Evolutionary conservation across 2,888 invertebrate species (phyloP).

Genomic region (Cylindroiulus punctatus): DNA sequence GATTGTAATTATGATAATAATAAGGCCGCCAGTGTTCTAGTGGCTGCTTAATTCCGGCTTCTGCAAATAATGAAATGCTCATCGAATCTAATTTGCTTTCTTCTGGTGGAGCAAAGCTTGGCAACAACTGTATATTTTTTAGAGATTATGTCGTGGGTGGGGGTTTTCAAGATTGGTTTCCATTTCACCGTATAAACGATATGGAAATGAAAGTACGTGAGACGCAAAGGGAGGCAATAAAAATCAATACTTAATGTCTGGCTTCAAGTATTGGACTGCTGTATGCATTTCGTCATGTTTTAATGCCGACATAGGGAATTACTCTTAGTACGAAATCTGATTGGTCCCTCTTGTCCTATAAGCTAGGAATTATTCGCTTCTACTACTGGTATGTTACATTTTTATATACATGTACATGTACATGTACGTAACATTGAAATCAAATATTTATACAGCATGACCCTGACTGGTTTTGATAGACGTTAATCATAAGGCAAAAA

Average conservation of each 20-base stretch:
- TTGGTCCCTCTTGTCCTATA: constrained; percentile 6
- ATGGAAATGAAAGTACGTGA: constrained; percentile 32
- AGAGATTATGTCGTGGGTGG: constrained; percentile 22
- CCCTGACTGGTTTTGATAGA: too few species aligned
- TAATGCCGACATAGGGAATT: constrained; percentile 10
- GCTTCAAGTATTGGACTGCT: constrained; percentile 16
- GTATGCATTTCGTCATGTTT: constrained; percentile 5
- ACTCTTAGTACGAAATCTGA: neutral
- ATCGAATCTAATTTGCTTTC: constrained; percentile 32
- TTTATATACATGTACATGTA: neutral
- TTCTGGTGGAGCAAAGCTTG: neutral
- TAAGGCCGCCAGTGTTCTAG: neutral
- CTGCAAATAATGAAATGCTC: constrained; percentile 8
- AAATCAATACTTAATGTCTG: constrained; percentile 32
- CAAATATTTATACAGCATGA: too few species aligned
- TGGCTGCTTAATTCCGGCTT: constrained; percentile 17
- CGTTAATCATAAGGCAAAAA: too few species aligned
- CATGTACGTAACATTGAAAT: too few species aligned
- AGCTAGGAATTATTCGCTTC: constrained; percentile 8
- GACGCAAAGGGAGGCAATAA: constrained; percentile 15
- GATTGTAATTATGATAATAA: constrained; percentile 23
- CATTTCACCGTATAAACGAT: constrained; percentile 32
- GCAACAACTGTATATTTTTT: constrained; percentile 26
- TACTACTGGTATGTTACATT: neutral
- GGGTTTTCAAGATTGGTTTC: constrained; percentile 29